Evolutionary conservation across 1,140 invertebrate genomes (phyloP).

Genomic region (Tetranychus cinnabarinus): DNA sequence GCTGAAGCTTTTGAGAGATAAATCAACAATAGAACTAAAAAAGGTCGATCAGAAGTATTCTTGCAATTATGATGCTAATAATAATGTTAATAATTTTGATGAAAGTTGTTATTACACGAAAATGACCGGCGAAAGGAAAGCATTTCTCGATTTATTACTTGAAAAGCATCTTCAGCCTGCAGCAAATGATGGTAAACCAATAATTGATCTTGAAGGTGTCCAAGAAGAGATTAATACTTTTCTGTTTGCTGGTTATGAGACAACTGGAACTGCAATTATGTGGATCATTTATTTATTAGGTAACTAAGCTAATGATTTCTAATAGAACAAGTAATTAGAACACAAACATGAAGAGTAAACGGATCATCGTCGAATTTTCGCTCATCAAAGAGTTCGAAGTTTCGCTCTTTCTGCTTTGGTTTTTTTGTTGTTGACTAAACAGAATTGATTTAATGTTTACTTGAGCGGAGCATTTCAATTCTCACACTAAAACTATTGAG

Average conservation of each 20-base stretch:
- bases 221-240: constrained; percentile 63
- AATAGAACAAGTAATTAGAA: too few species aligned
- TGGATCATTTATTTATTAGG: constrained; percentile 20
- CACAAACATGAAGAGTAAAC: too few species aligned
- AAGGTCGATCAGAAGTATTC: too few species aligned
- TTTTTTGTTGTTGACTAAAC: background rate
- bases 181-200: constrained; percentile 23
- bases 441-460: background rate
- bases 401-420: too few species aligned
- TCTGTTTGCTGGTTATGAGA: constrained; percentile 30
- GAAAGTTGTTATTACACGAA: constrained; percentile 10
- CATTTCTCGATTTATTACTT: constrained; percentile 18
- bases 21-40: too few species aligned
- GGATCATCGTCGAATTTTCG: too few species aligned
- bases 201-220: constrained; percentile 35
- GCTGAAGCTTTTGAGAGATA: too few species aligned
- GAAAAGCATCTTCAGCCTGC: constrained; percentile 37
- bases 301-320: constrained; percentile 11
- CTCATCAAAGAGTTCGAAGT: too few species aligned
- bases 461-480: too few species aligned
- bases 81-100: background rate
- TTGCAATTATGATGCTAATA: too few species aligned
- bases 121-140: constrained; percentile 12
- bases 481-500: background rate
- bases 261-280: constrained; percentile 13